phyloP scores from a whole-genome alignment of 2,888 invertebrate genomes.

The Phyllotreta striolata region DNA sequence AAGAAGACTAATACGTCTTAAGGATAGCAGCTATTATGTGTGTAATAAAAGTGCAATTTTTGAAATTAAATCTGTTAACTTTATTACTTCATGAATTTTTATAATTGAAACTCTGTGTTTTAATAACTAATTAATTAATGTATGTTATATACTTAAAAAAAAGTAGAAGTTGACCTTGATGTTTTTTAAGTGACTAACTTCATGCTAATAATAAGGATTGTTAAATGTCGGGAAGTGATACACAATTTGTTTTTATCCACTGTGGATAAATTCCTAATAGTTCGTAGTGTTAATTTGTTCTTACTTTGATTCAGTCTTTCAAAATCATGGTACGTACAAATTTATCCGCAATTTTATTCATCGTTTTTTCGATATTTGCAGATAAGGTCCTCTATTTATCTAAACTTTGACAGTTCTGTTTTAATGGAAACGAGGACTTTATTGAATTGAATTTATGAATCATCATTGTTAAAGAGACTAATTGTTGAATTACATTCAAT shows the following conservation, averaged over 20 bases:
- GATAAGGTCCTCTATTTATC: neutral
- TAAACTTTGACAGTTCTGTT: constrained; percentile 23
- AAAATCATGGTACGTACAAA: constrained; percentile 37
- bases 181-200: constrained; percentile 11
- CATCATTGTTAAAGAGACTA: constrained; percentile 4
- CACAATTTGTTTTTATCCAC: constrained; percentile 15
- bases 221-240: constrained; percentile 24
- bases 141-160: neutral
- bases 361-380: neutral
- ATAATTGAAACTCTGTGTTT: no score
- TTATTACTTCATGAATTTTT: no score
- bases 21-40: no score
- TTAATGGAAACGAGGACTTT: constrained; percentile 20
- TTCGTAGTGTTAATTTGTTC: constrained; percentile 19
- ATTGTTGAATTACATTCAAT: constrained; percentile 23
- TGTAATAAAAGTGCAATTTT: no score
- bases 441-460: neutral
- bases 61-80: no score
- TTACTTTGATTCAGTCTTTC: constrained; percentile 13
- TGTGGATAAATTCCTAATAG: constrained; percentile 25
- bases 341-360: constrained; percentile 18
- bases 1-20: no score
- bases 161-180: constrained; percentile 12
- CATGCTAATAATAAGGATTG: constrained; percentile 7
- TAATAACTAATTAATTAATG: neutral